Evolutionary conservation across 1,140 invertebrate species (phyloP), one percentile per base, ranked within the genome.

Genomic region (Agraylea sexmaculata): DNA sequence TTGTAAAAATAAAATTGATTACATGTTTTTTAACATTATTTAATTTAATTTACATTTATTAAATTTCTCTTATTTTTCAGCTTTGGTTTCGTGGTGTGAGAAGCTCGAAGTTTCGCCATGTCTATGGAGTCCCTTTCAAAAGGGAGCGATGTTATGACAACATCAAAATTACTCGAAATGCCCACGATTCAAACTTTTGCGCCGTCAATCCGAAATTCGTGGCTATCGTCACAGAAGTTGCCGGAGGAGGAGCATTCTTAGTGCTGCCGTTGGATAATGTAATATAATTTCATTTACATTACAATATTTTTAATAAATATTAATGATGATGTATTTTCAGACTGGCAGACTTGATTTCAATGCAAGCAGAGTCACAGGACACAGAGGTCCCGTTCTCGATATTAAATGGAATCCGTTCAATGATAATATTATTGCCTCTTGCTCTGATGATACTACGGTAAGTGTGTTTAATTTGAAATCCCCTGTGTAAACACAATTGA

Each of bases 161-260:
- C 62, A 81, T 94, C 43, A 83, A 87, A 55, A 89, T 95, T 41
- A 93, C 90, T 2, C 82, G 87, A 59, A 90, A 85, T 58, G 83
- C 86, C 10, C 86, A 89, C 66, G 91, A 95, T 55, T 87, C 87
- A 23, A 81, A 87, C 53, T 92, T 90, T 60, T 92, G 87, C 58
- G 83, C 83, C 3, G 87, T 89, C 28, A 96, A 95, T 68, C 87
- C 90, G 0, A 94, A 94, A 65, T 95, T 91, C 65, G 69, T 95
- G 34, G 91, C 90, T 6, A 73, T 95, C 39, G 89, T 94, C 23
- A 92, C 88, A 2, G 90, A 95, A 66, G 87, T 91, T 11, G 87
- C 87, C 10, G 91, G 91, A 4, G 92, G 92, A 1, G 89, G 89
- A 3, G 83, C 90, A 13, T 97, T 96, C 62, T 64, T 93, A 1